These are phyloP conservation scores for Sarcophaga variegata DNA, from an alignment of 2,888 invertebrate species.

Conservation along the genomic window DNA sequence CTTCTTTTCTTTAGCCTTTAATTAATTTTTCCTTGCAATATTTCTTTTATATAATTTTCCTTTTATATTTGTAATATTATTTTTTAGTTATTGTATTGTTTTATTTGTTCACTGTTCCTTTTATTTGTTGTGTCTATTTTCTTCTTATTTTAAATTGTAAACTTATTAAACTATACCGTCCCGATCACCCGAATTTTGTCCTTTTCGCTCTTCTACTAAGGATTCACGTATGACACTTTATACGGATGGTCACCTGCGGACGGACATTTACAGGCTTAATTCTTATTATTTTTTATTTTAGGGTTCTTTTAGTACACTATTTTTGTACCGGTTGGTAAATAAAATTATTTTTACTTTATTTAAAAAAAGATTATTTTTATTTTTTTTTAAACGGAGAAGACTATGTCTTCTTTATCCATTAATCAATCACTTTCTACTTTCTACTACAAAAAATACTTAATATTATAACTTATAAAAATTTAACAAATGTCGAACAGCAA, in stretches of 20 bases:
- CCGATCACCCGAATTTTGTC: constrained; percentile 19
- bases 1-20: no score
- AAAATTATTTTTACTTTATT: no score
- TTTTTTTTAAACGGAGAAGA: no score
- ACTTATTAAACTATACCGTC: constrained; percentile 6
- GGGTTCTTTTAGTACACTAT: constrained; percentile 2
- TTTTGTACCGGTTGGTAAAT: constrained; percentile 13
- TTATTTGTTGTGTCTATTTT: not conserved
- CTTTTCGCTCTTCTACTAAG: constrained; percentile 13
- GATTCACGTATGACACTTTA: constrained; percentile 20
- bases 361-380: no score
- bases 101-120: not conserved
- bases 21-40: not conserved
- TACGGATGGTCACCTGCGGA: constrained; percentile 17
- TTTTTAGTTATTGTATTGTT: not conserved
- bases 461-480: no score
- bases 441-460: no score
- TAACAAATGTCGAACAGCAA: no score
- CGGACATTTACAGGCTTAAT: constrained; percentile 17
- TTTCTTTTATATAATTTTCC: no score
- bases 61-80: no score
- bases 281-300: no score
- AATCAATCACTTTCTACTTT: no score
- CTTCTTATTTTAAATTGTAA: not conserved
- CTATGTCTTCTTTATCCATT: no score